These are phyloP conservation scores for Drosophila novamexicana DNA, from an alignment of 1,140 invertebrate species.

Conservation along the genomic window DNA sequence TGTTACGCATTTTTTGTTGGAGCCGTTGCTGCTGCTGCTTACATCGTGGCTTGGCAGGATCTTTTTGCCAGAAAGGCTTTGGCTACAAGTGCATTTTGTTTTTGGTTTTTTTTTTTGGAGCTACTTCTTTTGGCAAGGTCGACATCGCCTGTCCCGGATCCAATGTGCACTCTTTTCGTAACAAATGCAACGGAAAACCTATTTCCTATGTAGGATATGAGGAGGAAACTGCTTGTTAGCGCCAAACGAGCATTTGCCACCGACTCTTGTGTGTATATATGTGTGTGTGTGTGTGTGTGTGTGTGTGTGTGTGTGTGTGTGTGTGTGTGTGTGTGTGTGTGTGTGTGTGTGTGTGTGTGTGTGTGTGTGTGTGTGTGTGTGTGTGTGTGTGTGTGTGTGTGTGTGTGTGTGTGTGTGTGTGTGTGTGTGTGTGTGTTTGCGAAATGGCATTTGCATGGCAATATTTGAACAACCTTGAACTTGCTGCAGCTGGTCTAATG, in stretches of 20 bases:
- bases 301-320: slow-evolving; percentile 11
- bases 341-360: slow-evolving; percentile 11
- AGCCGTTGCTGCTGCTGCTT: slow-evolving; percentile 13
- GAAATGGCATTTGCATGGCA: slow-evolving; percentile 30
- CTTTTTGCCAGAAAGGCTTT: slow-evolving; percentile 38
- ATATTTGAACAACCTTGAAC: slow-evolving; percentile 60
- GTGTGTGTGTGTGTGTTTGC: slow-evolving; percentile 10
- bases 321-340: slow-evolving; percentile 14
- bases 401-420: slow-evolving; percentile 15
- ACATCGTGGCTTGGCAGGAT: slow-evolving; percentile 47
- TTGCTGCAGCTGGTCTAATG: slow-evolving; percentile 43
- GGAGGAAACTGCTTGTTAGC: slow-evolving; percentile 78
- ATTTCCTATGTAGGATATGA: slow-evolving; percentile 74
- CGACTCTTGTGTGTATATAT: slow-evolving; percentile 10
- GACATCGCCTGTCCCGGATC: background rate
- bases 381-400: slow-evolving; percentile 11
- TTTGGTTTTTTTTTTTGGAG: slow-evolving; percentile 13
- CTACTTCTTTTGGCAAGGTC: slow-evolving; percentile 19
- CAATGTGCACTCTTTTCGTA: slow-evolving; percentile 36
- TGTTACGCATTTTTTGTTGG: slow-evolving; percentile 51
- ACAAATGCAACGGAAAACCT: slow-evolving; percentile 73
- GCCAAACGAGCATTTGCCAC: slow-evolving; percentile 46
- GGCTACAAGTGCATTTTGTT: slow-evolving; percentile 17
- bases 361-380: slow-evolving; percentile 6
- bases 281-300: no score